Percentiles rank a stretch among this genome's conserved stretches.
Evolutionary conservation across 2,888 invertebrate species (phyloP).

Genomic region (Gastrophysa polygoni): DNA sequence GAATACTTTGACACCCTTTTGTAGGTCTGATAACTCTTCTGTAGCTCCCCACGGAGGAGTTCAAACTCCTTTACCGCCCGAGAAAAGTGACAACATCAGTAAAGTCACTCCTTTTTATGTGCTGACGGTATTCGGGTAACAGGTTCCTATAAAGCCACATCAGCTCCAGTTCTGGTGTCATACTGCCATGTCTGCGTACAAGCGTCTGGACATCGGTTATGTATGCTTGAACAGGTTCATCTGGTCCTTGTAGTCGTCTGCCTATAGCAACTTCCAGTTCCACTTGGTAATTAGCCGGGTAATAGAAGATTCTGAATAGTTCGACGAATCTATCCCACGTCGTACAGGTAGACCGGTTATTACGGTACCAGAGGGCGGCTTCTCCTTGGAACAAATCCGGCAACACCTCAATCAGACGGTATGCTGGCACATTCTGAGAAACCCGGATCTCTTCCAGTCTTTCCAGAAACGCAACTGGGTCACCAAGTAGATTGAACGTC

Average conservation of each 20-base stretch:
- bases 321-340: background rate
- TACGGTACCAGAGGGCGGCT: background rate
- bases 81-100: background rate
- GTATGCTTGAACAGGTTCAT: too few species aligned
- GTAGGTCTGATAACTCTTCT: background rate
- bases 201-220: too few species aligned
- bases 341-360: background rate
- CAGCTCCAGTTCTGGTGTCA: background rate
- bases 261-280: too few species aligned
- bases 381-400: too few species aligned
- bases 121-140: background rate
- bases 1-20: background rate
- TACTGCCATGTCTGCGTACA: background rate
- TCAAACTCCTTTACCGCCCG: background rate
- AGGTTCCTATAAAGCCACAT: background rate
- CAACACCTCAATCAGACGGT: too few species aligned
- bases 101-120: background rate
- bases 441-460: too few species aligned
- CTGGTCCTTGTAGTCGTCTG: too few species aligned
- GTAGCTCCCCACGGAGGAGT: background rate
- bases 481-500: too few species aligned
- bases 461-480: too few species aligned
- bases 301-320: background rate
- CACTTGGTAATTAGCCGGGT: too few species aligned
- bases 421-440: too few species aligned